Percentiles rank a stretch among this genome's conserved stretches.
Evolutionary conservation across 2,888 invertebrate species (phyloP).

Genomic region (Calliphora vomitoria): DNA sequence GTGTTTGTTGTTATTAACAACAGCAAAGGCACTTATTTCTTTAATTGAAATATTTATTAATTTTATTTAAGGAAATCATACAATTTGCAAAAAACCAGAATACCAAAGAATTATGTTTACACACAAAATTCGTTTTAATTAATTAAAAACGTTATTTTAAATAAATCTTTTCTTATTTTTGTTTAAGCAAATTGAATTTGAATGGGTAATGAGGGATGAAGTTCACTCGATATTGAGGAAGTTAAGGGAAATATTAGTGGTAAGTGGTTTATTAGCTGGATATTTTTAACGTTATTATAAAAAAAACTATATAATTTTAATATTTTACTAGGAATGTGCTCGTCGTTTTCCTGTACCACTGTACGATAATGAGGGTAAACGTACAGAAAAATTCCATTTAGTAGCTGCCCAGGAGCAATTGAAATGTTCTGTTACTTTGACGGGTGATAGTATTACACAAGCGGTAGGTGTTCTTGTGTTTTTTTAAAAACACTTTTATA

Average conservation of each 20-base stretch:
- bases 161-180: constrained; percentile 80
- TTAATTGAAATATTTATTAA: constrained; percentile 39
- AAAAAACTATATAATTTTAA: constrained; percentile 22
- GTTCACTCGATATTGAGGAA: constrained; percentile 93
- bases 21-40: neutral
- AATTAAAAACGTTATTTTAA: neutral
- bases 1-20: constrained; percentile 2
- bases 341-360: constrained; percentile 92
- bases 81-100: constrained; percentile 61
- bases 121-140: too few species aligned
- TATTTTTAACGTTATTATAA: too few species aligned
- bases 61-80: constrained; percentile 46
- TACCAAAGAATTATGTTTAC: neutral
- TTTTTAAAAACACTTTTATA: neutral
- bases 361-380: constrained; percentile 91
- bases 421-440: constrained; percentile 94
- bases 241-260: constrained; percentile 92
- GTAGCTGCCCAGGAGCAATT: constrained; percentile 93
- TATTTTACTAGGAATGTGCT: constrained; percentile 89
- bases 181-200: constrained; percentile 94
- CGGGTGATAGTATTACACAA: constrained; percentile 95
- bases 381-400: constrained; percentile 93
- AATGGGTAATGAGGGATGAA: constrained; percentile 95
- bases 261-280: constrained; percentile 84
- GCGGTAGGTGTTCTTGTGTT: constrained; percentile 87